phyloP scores from a whole-genome alignment of 2,797 vertebrate genomes.

The Botia almorhae region DNA sequence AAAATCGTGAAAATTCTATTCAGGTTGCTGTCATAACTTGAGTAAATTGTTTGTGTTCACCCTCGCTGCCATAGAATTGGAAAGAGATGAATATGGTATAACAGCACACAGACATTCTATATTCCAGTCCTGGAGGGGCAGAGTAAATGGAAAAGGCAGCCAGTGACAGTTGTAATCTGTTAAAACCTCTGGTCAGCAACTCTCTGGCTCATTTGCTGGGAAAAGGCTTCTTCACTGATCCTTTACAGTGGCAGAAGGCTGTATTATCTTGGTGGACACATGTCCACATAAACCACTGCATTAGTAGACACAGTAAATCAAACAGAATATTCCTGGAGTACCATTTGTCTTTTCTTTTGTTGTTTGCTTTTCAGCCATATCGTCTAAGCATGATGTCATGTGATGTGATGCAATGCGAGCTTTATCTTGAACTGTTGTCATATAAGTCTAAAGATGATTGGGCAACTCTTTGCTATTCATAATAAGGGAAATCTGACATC shows the following conservation, averaged over 20 bases:
- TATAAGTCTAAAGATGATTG: conserved; percentile 5
- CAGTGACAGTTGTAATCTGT: conserved; percentile 60
- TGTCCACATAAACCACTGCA: conserved; percentile 35
- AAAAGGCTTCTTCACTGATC: conserved; percentile 45
- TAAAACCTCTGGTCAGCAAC: conserved; percentile 48
- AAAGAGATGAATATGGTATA: conserved; percentile 5
- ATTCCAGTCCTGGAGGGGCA: conserved; percentile 46
- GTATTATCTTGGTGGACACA: conserved; percentile 26
- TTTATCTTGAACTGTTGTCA: not conserved
- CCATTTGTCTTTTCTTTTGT: not conserved
- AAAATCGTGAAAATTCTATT: conserved; percentile 21
- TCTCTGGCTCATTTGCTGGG: conserved; percentile 49
- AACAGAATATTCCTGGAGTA: not conserved
- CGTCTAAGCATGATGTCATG: conserved; percentile 3
- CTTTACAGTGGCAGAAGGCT: conserved; percentile 34
- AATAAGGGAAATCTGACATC: not conserved
- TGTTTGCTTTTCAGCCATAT: not conserved
- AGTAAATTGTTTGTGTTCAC: conserved; percentile 23
- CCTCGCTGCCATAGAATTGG: not conserved
- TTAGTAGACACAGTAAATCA: conserved; percentile 26
- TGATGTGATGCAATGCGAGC: not conserved
- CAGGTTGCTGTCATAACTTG: conserved; percentile 27
- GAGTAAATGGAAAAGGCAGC: conserved; percentile 54
- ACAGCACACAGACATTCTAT: conserved; percentile 18
- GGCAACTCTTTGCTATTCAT: not conserved